Conservation (phyloP, 2,888 invertebrate genomes). For the Nomada flava region DNA sequence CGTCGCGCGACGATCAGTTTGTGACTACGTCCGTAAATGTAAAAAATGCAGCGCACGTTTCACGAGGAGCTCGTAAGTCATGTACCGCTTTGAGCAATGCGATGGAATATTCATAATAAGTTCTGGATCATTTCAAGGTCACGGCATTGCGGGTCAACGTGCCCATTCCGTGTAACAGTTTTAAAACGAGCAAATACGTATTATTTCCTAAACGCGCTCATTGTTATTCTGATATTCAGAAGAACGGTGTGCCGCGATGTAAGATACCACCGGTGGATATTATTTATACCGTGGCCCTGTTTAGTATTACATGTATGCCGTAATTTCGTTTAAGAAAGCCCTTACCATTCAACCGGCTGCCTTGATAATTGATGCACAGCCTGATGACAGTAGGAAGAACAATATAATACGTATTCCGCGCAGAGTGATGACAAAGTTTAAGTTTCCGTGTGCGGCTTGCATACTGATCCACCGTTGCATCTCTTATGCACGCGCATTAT, state of each 20-base stretch:
- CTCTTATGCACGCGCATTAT: conserved; percentile 64
- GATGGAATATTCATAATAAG: background rate
- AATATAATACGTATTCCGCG: conserved; percentile 52
- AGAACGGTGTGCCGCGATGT: background rate
- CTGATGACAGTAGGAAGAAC: conserved; percentile 41
- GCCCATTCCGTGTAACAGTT: background rate
- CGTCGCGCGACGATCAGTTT: background rate
- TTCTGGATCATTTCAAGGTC: conserved; percentile 3
- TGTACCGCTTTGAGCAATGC: background rate
- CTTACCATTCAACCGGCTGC: background rate
- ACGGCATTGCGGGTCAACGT: background rate
- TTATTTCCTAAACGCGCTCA: background rate
- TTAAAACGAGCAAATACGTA: background rate
- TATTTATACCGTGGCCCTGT: conserved; percentile 11
- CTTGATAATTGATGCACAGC: conserved; percentile 47
- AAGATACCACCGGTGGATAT: background rate
- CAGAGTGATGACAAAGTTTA: conserved; percentile 60
- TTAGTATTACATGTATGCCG: background rate
- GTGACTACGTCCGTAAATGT: background rate
- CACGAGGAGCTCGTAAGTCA: background rate
- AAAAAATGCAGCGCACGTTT: conserved; percentile 5
- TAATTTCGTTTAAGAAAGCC: conserved; percentile 10
- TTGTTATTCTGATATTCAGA: background rate
- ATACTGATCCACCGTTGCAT: conserved; percentile 60
- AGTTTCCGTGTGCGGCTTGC: conserved; percentile 52